Evolutionary conservation across 92 coral and sea anemone genomes (phyloP), one percentile per base, ranked within the genome.

Genomic region (Phenganax subtilis): DNA sequence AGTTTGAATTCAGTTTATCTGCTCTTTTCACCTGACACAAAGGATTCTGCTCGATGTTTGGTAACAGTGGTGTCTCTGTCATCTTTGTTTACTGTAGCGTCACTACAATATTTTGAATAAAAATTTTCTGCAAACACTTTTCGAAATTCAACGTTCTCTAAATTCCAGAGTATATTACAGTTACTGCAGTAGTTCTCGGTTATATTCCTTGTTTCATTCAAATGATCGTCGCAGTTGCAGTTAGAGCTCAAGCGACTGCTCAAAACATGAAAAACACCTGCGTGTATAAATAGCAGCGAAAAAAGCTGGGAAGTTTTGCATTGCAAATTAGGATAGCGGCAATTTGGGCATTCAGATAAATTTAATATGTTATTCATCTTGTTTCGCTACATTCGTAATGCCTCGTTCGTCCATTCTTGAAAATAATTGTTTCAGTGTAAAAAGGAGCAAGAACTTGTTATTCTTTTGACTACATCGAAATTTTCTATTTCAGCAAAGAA

Each of bases 271-370:
- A 52, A 53, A 57, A 60, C 81, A 76, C 81, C 81, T 76, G 81
- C 81, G 61, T 76, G 70, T 76, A 20, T 20, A 76, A 57, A 57
- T 76, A 76, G 8, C 44, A 15, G 30, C 51, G 37, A n/a, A n/a
- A 68, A 68, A 68, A 68, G 73, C 69, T 59, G 55, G 81, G 58
- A 70, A 9, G 70, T 76, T 76, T 76, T 76, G 70, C 58, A 76
- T 76, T 76, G 81, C 81, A 57, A 76, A 76, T 76, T 12, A 57
- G 81, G 58, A 37, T 54, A 16, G 11, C 44, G 81, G 47, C 47
- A 37, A 37, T 55, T 31, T 12, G 55, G 12, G 71, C 28, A 31
- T 76, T 76, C 27, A 29, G 60, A 76, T 76, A 60, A 54, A 20
- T 20, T 57, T 14, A 14, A 30, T 52, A 12, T 72, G 8, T 20